phyloP scores from a whole-genome alignment of 1,140 invertebrate genomes.

The Pygmarrhopalites habei region DNA sequence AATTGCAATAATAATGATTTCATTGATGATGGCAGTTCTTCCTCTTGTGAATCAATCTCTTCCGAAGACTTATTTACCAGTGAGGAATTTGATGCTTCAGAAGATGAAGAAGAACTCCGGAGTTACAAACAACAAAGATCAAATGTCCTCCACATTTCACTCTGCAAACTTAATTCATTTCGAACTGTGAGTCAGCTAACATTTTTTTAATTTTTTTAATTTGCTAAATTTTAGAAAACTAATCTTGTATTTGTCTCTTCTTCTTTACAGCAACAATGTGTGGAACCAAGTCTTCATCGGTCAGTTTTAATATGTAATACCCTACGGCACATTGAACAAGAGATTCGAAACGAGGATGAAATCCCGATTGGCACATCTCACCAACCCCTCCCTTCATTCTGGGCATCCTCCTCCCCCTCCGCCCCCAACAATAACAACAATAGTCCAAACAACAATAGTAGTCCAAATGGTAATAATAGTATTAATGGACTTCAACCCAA shows the following conservation, averaged over 20 bases:
- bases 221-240: neutral
- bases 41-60: slow-evolving; percentile 40
- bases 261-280: slow-evolving; percentile 62
- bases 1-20: slow-evolving; percentile 44
- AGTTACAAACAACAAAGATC: slow-evolving; percentile 76
- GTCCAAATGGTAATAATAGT: neutral
- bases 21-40: slow-evolving; percentile 25
- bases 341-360: slow-evolving; percentile 69
- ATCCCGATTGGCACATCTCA: slow-evolving; percentile 20
- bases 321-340: slow-evolving; percentile 76
- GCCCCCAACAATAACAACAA: neutral
- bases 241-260: slow-evolving; percentile 1
- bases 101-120: slow-evolving; percentile 40
- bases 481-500: neutral
- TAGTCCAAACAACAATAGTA: neutral
- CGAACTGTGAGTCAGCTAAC: slow-evolving; percentile 37
- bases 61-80: slow-evolving; percentile 40
- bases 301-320: slow-evolving; percentile 94
- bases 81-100: slow-evolving; percentile 52
- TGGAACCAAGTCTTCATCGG: slow-evolving; percentile 79
- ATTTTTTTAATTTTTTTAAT: neutral
- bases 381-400: slow-evolving; percentile 33
- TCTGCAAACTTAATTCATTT: slow-evolving; percentile 71
- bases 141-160: slow-evolving; percentile 83
- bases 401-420: slow-evolving; percentile 2